phyloP scores from a whole-genome alignment of 2,797 vertebrate genomes.

The Fundulus diaphanus region DNA sequence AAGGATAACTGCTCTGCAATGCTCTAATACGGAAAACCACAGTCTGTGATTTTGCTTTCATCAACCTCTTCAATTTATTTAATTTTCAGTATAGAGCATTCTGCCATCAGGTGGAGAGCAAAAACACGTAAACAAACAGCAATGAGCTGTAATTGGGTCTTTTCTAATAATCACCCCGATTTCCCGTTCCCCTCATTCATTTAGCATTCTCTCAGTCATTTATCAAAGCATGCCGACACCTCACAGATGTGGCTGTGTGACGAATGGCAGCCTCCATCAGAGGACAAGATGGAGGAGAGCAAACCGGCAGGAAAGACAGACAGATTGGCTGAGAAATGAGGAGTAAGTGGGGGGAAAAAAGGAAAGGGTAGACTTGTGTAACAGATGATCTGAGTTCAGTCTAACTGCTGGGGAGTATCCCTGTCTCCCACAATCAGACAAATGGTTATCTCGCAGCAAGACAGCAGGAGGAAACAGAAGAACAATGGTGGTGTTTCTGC shows the following conservation, averaged over 20 bases:
- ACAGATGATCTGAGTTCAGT: conserved; percentile 71
- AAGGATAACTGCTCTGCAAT: conserved; percentile 29
- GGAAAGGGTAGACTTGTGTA: conserved; percentile 58
- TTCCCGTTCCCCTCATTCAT: conserved; percentile 67
- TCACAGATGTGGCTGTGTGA: conserved; percentile 78
- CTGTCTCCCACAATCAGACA: conserved; percentile 74
- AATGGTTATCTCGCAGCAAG: conserved; percentile 68
- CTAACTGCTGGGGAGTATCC: conserved; percentile 71
- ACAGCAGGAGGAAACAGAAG: conserved; percentile 47
- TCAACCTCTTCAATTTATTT: conserved; percentile 35
- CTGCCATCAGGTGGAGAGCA: conserved; percentile 39
- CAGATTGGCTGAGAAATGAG: conserved; percentile 42
- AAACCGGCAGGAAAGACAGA: conserved; percentile 36
- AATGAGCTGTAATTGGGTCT: conserved; percentile 60
- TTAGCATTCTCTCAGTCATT: conserved; percentile 72
- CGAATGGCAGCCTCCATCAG: conserved; percentile 70
- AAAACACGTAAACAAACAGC: conserved; percentile 71
- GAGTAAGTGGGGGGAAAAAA: conserved; percentile 22
- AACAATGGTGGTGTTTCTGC: conserved; percentile 28
- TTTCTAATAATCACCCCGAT: conserved; percentile 75
- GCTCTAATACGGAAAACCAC: conserved; percentile 40
- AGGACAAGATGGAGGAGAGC: conserved; percentile 49
- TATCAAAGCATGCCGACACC: conserved; percentile 74
- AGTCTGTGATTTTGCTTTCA: conserved; percentile 34
- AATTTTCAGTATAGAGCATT: conserved; percentile 47